phyloP scores from a whole-genome alignment of 2,113 vertebrate species.

The Paramormyrops kingsleyae region DNA sequence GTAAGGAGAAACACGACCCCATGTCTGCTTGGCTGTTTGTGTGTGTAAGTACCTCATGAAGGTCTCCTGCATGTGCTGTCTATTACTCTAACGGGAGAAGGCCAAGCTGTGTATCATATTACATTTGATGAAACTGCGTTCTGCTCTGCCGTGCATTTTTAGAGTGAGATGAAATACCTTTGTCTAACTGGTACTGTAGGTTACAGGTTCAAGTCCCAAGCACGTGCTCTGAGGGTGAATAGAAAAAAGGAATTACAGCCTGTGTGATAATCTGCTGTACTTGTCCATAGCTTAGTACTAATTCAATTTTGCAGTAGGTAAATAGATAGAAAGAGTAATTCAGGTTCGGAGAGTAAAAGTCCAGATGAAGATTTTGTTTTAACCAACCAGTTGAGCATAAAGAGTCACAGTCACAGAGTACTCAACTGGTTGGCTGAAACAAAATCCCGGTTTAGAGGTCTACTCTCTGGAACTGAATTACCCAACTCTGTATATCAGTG shows the following conservation, averaged over 20 bases:
- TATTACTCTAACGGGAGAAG: not conserved
- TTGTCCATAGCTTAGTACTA: not conserved
- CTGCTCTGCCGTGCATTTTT: not conserved
- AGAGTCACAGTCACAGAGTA: no score
- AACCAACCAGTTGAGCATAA: no score
- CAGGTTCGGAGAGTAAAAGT: no score
- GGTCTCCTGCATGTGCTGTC: not conserved
- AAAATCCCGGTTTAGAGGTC: no score
- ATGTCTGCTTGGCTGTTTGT: not conserved
- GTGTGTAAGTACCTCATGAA: not conserved
- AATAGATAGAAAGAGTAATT: no score
- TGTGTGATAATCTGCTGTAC: not conserved
- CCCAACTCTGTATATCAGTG: not conserved
- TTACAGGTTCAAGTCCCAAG: not conserved
- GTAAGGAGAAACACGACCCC: constrained; percentile 50
- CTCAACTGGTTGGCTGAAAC: no score
- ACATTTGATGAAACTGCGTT: not conserved
- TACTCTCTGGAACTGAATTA: no score
- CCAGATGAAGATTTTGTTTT: no score
- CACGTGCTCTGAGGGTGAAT: not conserved
- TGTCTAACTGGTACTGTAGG: not conserved
- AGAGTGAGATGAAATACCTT: not conserved
- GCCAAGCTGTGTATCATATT: not conserved
- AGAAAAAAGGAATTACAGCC: not conserved
- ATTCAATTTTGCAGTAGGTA: not conserved